Evolutionary conservation across 2,888 invertebrate species (phyloP).

Genomic region (Helleia helle): DNA sequence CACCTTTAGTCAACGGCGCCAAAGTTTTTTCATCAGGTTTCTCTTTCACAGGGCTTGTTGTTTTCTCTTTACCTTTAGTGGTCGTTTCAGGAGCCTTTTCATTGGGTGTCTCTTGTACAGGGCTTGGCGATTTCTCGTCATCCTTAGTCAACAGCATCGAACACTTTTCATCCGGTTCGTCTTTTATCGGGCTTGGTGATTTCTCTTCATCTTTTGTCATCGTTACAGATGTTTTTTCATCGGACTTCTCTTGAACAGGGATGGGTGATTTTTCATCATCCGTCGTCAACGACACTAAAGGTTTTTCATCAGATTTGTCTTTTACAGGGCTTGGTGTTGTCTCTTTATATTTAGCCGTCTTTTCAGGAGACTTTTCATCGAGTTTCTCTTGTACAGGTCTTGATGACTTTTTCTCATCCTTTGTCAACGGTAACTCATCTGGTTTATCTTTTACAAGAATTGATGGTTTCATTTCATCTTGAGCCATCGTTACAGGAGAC

Average conservation of each 20-base stretch:
- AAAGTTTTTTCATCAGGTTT: no score
- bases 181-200: slow-evolving; percentile 9
- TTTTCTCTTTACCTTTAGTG: slow-evolving; percentile 10
- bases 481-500: neutral
- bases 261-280: slow-evolving; percentile 8
- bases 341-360: no score
- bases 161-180: neutral
- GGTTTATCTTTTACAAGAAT: no score
- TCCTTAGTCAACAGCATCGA: no score
- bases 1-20: no score
- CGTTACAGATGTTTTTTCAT: neutral
- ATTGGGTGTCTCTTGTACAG: neutral
- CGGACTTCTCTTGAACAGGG: neutral
- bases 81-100: neutral
- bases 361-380: no score
- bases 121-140: no score
- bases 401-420: no score
- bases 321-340: no score
- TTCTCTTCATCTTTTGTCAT: slow-evolving; percentile 13
- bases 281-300: neutral
- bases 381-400: no score
- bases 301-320: neutral
- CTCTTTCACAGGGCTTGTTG: slow-evolving; percentile 10
- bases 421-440: no score
- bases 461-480: no score